Conservation (phyloP, 2,888 invertebrate genomes). For the Clanis bilineata region DNA sequence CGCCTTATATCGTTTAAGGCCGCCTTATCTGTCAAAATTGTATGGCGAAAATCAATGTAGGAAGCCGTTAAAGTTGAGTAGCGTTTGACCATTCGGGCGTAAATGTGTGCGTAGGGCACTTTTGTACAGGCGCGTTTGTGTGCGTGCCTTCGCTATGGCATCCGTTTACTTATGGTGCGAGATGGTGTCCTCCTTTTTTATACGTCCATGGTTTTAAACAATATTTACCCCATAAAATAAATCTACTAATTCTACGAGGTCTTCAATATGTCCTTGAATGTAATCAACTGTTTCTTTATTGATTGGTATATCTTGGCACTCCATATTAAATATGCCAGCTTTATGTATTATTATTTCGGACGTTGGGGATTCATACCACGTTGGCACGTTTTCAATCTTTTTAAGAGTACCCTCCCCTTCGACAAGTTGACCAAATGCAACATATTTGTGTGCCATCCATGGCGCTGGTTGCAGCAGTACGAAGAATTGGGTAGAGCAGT, state of each 20-base stretch:
- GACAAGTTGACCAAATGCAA: slow-evolving; percentile 88
- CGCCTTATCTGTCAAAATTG: no score
- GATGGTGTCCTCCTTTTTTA: no score
- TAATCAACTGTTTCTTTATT: slow-evolving; percentile 57
- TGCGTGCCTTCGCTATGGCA: no score
- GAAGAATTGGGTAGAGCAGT: slow-evolving; percentile 87
- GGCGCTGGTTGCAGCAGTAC: slow-evolving; percentile 84
- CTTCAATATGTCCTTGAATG: slow-evolving; percentile 60
- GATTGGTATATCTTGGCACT: slow-evolving; percentile 59
- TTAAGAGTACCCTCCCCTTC: slow-evolving; percentile 84
- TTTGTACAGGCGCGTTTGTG: no score
- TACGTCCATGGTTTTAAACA: no score
- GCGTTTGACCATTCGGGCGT: no score
- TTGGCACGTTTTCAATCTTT: slow-evolving; percentile 83
- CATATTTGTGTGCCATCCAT: slow-evolving; percentile 88
- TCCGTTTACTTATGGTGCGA: no score
- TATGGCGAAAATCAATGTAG: no score
- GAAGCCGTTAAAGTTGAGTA: no score
- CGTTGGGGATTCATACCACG: slow-evolving; percentile 84
- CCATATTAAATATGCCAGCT: slow-evolving; percentile 63
- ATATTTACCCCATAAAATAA: slow-evolving; percentile 50
- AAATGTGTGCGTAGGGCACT: no score
- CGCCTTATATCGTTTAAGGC: no score
- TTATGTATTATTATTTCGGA: slow-evolving; percentile 47
- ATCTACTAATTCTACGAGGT: slow-evolving; percentile 52